Evolutionary conservation across 1,140 invertebrate genomes (phyloP).

Genomic region (Caenorhabditis brenneri): DNA sequence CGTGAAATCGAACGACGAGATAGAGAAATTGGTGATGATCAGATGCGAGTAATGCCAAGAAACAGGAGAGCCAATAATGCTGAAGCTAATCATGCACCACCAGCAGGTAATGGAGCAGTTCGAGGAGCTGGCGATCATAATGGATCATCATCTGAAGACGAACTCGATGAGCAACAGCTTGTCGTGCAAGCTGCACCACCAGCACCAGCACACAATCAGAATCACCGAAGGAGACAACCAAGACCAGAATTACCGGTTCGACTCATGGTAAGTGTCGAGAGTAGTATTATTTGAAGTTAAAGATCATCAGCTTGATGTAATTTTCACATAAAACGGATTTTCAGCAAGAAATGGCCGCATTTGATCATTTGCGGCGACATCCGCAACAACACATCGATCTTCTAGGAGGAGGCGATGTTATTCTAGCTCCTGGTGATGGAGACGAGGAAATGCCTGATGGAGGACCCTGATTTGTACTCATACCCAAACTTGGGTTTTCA

Average conservation of each 20-base stretch:
- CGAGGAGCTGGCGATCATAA: neutral
- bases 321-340: no score
- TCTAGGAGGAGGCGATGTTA: neutral
- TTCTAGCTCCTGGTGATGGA: no score
- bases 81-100: neutral
- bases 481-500: neutral
- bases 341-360: constrained; percentile 33
- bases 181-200: neutral
- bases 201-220: neutral
- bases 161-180: no score
- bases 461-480: neutral
- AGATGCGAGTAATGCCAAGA: neutral
- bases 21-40: neutral
- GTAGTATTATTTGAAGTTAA: neutral
- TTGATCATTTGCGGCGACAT: neutral
- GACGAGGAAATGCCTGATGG: constrained; percentile 28
- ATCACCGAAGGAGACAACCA: constrained; percentile 4
- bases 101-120: neutral
- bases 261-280: neutral
- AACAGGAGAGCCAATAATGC: neutral
- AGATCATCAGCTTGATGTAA: no score
- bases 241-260: neutral
- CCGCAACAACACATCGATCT: neutral
- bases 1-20: constrained; percentile 15
- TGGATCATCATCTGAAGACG: neutral